Percentiles rank a stretch among this genome's conserved stretches.
phyloP scores from a whole-genome alignment of 1,140 invertebrate species.

The Chrysoperla carnea region DNA sequence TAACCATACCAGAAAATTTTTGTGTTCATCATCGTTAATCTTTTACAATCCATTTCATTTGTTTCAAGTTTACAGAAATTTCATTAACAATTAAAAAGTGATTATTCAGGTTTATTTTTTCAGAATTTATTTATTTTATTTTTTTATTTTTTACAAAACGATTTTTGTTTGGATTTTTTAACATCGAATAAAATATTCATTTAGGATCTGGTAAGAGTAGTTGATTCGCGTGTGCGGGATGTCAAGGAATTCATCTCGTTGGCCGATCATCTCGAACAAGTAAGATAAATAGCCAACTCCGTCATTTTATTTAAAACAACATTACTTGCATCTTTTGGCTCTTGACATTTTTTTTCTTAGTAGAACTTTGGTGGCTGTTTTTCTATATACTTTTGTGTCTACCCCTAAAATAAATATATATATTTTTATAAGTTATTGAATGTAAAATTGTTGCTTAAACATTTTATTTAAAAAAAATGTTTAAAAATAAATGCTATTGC shows the following conservation, averaged over 20 bases:
- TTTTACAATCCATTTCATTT: no score
- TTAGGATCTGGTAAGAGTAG: slow-evolving; percentile 57
- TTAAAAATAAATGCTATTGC: no score
- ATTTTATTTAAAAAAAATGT: no score
- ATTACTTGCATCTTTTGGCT: background rate
- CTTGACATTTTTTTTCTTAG: background rate
- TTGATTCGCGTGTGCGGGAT: slow-evolving; percentile 50
- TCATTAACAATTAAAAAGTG: background rate
- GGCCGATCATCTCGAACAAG: slow-evolving; percentile 68
- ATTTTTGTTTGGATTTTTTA: slow-evolving; percentile 3
- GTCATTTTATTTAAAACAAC: background rate
- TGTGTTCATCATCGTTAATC: no score
- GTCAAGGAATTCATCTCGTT: slow-evolving; percentile 53
- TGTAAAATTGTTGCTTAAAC: no score
- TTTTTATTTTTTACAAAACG: slow-evolving; percentile 3
- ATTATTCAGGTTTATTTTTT: background rate
- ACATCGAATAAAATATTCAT: slow-evolving; percentile 1
- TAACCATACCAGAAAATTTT: no score
- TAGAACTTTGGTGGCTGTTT: background rate
- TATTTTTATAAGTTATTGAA: no score
- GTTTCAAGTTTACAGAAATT: no score
- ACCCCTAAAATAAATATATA: no score
- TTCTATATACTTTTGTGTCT: background rate
- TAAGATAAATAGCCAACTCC: slow-evolving; percentile 31
- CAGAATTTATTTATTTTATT: background rate